A percentile compares a stretch with the other conserved stretches of the same genome.
Conservation (phyloP, 35 echinoderm and acorn worm genomes). For the Ptychodera flava region DNA sequence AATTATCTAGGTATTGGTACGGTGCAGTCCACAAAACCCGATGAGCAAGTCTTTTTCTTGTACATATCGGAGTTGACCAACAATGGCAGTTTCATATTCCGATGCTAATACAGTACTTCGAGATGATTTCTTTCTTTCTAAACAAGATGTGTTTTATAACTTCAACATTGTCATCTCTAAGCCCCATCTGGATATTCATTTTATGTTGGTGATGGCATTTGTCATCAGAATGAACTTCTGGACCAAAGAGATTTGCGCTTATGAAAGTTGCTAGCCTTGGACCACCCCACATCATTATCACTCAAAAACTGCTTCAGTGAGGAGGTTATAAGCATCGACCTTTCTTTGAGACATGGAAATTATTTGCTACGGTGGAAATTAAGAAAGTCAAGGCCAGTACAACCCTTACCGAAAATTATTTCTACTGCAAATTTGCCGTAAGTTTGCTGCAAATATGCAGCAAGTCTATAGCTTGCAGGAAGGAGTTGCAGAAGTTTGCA, state of each 20-base stretch:
- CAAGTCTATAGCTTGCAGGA: no score
- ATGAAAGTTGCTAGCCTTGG: not conserved
- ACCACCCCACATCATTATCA: no score
- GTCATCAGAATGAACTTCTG: not conserved
- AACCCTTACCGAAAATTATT: no score
- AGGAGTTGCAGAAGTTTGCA: no score
- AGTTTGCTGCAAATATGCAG: no score
- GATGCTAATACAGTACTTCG: not conserved
- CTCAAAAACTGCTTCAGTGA: no score
- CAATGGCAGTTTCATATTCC: not conserved
- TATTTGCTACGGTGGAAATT: not conserved
- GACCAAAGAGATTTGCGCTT: not conserved
- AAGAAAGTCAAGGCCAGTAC: no score
- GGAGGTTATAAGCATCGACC: no score
- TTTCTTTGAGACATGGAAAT: no score
- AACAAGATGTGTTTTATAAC: not conserved
- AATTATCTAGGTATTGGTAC: not conserved
- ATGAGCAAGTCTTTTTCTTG: not conserved
- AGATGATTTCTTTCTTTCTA: not conserved
- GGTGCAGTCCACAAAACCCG: not conserved
- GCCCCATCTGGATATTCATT: not conserved
- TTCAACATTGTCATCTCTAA: not conserved
- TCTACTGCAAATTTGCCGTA: no score
- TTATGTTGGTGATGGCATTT: not conserved
- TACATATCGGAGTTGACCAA: not conserved